Evolutionary conservation across 2,888 invertebrate species (phyloP), one percentile per base, ranked within the genome.

Genomic region (Miltochrista miniata): DNA sequence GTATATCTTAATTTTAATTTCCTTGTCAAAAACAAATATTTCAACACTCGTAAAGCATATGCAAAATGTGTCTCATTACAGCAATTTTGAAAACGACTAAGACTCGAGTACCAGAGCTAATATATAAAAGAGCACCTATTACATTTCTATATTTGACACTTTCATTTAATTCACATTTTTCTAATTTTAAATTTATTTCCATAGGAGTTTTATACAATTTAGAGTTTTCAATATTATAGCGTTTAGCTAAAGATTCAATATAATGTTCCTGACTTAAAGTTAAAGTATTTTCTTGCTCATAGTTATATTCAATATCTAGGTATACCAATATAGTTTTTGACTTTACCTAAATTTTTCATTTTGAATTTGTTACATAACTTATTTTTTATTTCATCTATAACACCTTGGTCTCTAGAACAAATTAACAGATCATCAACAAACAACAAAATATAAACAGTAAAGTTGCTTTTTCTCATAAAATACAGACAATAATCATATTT

Each of bases 121-220:
- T 51, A 47, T 57, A 51, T 11, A 50, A 53, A 0, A 52, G 29
- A 7, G 37, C 38, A 10, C 13, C 38, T 8, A 38, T 38, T 29
- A 39, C 43, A 43, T 44, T 47, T 35, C 43, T 31, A 43, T 38
- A 38, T 10, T 38, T 38, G 3, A 18, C 0, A 18, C 11, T 11
- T 5, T 18, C 15, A 38, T 38, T 38, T 7, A 38, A 8, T 18
- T 18, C 7, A 33, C 57, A 42, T 51, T 61, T 31, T 45, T 59
- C 61, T 46, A 66, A 18, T 57, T 63, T 63, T 45, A 68, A 52
- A 34, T 68, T 67, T 41, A 43, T 51, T 54, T 64, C 63, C 64
- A 66, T 67, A 2, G 63, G 63, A 33, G 61, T 64, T 24, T 59
- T 69, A 51, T 70, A 75, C 11, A 57, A 48, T 51, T 63, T 64